Evolutionary conservation across 2,888 invertebrate genomes (phyloP).

Genomic region (Caprella mutica): DNA sequence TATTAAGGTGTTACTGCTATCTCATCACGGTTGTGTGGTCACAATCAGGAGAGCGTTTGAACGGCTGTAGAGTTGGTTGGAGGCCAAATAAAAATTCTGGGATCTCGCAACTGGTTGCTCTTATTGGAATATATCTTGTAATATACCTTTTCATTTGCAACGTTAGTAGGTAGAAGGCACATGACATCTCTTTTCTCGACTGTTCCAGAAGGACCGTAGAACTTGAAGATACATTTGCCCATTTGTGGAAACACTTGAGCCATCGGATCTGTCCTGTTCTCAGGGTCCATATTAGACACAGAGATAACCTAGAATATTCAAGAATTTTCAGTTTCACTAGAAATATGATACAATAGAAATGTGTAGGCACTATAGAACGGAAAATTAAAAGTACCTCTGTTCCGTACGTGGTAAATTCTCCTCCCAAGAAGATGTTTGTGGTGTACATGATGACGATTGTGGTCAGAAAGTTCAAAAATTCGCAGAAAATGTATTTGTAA

Average conservation of each 20-base stretch:
- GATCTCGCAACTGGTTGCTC: no score
- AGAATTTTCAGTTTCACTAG: neutral
- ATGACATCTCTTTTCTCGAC: slow-evolving; percentile 38
- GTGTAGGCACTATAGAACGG: neutral
- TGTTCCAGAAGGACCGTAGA: slow-evolving; percentile 36
- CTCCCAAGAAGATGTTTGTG: slow-evolving; percentile 48
- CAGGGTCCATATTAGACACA: slow-evolving; percentile 35
- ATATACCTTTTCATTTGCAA: slow-evolving; percentile 38
- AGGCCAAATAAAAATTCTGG: no score
- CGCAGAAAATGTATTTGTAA: slow-evolving; percentile 37
- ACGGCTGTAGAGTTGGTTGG: no score
- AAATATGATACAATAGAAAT: neutral
- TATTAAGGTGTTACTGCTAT: no score
- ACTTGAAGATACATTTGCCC: slow-evolving; percentile 32
- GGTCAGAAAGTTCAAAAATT: slow-evolving; percentile 38
- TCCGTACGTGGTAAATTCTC: slow-evolving; percentile 38
- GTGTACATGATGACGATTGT: slow-evolving; percentile 38
- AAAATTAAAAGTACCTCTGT: slow-evolving; percentile 26
- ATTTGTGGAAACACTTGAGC: slow-evolving; percentile 35
- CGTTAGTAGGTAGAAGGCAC: slow-evolving; percentile 39
- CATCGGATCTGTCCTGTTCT: slow-evolving; percentile 37
- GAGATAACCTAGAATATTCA: slow-evolving; percentile 35
- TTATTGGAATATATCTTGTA: no score
- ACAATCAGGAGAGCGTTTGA: no score
- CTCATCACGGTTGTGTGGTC: no score